Evolutionary conservation across 1,140 invertebrate genomes (phyloP).

Genomic region (Euborellia annulipes): DNA sequence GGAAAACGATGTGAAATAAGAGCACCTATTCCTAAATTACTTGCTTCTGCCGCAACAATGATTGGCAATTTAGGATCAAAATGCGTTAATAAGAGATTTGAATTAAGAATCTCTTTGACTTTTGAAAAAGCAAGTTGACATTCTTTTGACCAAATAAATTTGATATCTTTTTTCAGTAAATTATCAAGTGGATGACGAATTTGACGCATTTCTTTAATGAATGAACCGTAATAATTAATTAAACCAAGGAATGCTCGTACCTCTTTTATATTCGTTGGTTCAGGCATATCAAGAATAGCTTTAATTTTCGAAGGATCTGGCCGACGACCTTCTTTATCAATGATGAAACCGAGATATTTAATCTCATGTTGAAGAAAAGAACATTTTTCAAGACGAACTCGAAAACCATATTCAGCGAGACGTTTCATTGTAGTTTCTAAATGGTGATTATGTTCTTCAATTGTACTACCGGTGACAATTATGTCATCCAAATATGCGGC

Average conservation of each 20-base stretch:
- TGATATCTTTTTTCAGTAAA: constrained; percentile 17
- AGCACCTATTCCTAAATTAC: constrained; percentile 26
- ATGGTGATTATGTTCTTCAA: constrained; percentile 12
- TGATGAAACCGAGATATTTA: constrained; percentile 21
- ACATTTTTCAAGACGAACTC: constrained; percentile 16
- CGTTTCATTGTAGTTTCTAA: constrained; percentile 13
- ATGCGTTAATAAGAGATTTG: constrained; percentile 20
- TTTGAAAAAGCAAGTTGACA: not conserved
- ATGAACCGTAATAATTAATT: constrained; percentile 22
- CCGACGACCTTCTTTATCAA: constrained; percentile 20
- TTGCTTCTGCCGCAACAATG: constrained; percentile 29
- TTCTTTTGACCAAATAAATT: constrained; percentile 16
- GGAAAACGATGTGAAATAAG: constrained; percentile 26
- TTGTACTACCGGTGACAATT: constrained; percentile 11
- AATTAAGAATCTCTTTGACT: constrained; percentile 1
- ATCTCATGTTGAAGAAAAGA: constrained; percentile 15
- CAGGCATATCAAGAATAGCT: constrained; percentile 19
- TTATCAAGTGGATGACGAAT: constrained; percentile 18
- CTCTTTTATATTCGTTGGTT: constrained; percentile 16
- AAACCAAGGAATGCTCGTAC: constrained; percentile 19
- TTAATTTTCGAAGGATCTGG: constrained; percentile 25
- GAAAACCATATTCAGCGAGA: constrained; percentile 10
- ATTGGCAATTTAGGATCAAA: constrained; percentile 30
- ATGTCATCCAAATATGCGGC: constrained; percentile 22
- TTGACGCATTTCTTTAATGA: constrained; percentile 17